Percentiles rank a stretch among this genome's conserved stretches.
Conservation (phyloP, 2,113 vertebrate species). For the Equus przewalskii region DNA sequence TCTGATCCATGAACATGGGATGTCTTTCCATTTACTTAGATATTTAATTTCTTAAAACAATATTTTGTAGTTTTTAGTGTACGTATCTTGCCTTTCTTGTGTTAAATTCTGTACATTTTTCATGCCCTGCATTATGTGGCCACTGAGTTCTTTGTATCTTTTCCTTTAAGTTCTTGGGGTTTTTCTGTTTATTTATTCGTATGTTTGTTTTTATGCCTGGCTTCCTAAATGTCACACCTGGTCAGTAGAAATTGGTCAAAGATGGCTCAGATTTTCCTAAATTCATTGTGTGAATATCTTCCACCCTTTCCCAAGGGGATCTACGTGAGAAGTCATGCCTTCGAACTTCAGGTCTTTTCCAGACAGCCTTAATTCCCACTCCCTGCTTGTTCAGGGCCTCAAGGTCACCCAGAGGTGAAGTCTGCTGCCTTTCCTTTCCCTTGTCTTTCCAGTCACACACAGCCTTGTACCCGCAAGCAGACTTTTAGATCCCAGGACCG, state of each 20-base stretch:
- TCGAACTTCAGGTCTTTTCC: background rate
- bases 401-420: background rate
- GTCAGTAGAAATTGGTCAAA: background rate
- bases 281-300: background rate
- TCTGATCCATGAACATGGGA: background rate
- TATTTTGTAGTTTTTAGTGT: background rate
- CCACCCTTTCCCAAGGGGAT: background rate
- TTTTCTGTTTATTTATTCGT: background rate
- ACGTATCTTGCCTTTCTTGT: background rate
- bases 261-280: background rate
- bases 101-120: background rate
- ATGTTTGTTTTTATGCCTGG: background rate
- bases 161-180: background rate
- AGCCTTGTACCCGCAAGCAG: background rate
- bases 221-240: background rate
- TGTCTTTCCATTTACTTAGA: background rate
- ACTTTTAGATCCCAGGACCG: background rate
- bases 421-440: background rate
- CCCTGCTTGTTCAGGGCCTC: background rate
- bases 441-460: fast-evolving
- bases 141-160: background rate
- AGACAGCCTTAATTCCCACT: too few species aligned
- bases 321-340: background rate
- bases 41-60: constrained; percentile 28
- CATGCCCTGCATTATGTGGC: background rate